Percentiles rank a stretch among this genome's conserved stretches.
phyloP scores from a whole-genome alignment of 1,140 invertebrate species.

The Euschistus heros region DNA sequence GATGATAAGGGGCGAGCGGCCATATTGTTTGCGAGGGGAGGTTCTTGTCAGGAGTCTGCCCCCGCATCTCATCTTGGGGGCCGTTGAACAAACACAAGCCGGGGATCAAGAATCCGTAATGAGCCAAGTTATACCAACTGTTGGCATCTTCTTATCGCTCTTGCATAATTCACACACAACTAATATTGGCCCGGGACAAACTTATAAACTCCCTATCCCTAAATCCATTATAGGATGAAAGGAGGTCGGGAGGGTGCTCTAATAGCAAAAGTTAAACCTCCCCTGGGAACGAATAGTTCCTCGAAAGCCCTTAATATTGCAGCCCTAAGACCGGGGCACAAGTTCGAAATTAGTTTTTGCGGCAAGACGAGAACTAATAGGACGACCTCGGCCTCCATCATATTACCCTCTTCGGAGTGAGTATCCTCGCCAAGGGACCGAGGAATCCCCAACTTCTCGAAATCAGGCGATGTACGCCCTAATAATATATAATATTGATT shows the following conservation, averaged over 20 bases:
- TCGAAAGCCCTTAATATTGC: not conserved
- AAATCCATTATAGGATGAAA: constrained; percentile 25
- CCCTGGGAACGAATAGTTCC: not conserved
- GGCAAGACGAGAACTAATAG: not conserved
- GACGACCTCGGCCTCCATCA: not conserved
- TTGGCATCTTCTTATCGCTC: constrained; percentile 24
- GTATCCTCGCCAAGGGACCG: no score
- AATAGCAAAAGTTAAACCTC: constrained; percentile 27
- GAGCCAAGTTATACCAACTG: constrained; percentile 22
- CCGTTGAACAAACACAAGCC: not conserved
- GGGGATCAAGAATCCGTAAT: constrained; percentile 28
- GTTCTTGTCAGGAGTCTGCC: not conserved
- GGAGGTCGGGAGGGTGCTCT: constrained; percentile 8
- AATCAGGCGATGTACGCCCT: no score
- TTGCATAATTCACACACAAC: constrained; percentile 27
- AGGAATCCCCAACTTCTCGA: no score
- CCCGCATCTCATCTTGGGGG: not conserved
- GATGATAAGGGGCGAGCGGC: not conserved
- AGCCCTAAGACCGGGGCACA: constrained; percentile 1
- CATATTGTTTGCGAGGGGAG: not conserved
- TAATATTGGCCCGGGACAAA: constrained; percentile 27
- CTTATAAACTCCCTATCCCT: constrained; percentile 25
- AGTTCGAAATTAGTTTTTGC: constrained; percentile 17
- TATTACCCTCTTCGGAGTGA: no score
- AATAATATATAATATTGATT: no score